Conservation (phyloP, 1,140 invertebrate genomes). For the Trypoxylus dichotomus region DNA sequence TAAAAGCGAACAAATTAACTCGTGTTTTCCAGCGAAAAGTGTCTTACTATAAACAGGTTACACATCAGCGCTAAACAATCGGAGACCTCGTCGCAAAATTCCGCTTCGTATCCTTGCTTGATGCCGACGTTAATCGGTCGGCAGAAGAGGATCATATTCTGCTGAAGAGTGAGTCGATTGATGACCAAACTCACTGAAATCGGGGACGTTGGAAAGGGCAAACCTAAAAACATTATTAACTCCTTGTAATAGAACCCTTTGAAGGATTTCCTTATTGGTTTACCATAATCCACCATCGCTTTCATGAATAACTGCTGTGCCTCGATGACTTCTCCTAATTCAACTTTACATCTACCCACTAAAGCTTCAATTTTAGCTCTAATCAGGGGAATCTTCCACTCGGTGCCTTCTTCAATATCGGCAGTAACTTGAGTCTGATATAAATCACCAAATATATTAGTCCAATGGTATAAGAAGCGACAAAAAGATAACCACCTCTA, state of each 20-base stretch:
- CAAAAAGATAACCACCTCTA: slow-evolving; percentile 39
- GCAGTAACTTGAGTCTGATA: slow-evolving; percentile 43
- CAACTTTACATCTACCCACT: slow-evolving; percentile 53
- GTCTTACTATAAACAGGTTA: background rate
- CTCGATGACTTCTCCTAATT: slow-evolving; percentile 51
- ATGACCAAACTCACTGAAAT: background rate
- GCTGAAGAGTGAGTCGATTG: background rate
- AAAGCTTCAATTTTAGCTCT: slow-evolving; percentile 55
- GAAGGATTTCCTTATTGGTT: background rate
- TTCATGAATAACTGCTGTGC: slow-evolving; percentile 47
- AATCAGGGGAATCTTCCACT: slow-evolving; percentile 52
- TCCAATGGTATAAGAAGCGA: no score
- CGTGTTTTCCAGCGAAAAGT: background rate
- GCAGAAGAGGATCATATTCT: slow-evolving; percentile 6
- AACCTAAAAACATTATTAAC: background rate
- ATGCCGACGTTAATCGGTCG: background rate
- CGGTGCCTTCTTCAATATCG: slow-evolving; percentile 44
- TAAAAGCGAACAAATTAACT: background rate
- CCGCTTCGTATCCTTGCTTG: slow-evolving; percentile 43
- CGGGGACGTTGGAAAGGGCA: background rate
- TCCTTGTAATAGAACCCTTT: slow-evolving; percentile 15
- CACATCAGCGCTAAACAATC: slow-evolving; percentile 56
- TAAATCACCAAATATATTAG: background rate
- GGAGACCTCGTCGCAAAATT: slow-evolving; percentile 56
- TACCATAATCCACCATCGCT: slow-evolving; percentile 49